Percentiles rank a stretch among this genome's conserved stretches.
Conservation (phyloP, 2,888 invertebrate species). For the Drosophila yooni region DNA sequence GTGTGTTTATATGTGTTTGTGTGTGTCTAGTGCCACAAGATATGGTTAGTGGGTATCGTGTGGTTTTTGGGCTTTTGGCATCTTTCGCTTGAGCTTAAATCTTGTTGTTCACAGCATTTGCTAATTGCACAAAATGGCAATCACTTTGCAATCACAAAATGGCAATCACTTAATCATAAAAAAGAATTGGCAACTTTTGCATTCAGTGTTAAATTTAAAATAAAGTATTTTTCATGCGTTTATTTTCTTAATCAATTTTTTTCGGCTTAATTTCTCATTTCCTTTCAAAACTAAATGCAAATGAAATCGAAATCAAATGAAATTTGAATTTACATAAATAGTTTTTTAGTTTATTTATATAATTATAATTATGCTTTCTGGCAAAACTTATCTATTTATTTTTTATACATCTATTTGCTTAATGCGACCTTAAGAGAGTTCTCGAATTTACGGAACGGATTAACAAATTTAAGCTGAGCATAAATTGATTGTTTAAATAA, state of each 20-base stretch:
- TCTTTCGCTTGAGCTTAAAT: slow-evolving; percentile 10
- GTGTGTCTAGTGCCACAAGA: slow-evolving; percentile 35
- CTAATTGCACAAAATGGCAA: slow-evolving; percentile 16
- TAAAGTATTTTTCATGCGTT: neutral
- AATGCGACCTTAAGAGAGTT: too few species aligned
- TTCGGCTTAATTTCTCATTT: too few species aligned
- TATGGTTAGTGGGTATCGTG: slow-evolving; percentile 26
- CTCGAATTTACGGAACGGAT: too few species aligned
- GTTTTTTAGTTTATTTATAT: too few species aligned
- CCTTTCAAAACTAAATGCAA: too few species aligned
- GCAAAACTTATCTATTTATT: too few species aligned
- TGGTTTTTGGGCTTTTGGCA: neutral
- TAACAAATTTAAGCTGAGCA: too few species aligned
- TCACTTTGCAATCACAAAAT: neutral
- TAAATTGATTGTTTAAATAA: too few species aligned
- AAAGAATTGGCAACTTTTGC: slow-evolving; percentile 2
- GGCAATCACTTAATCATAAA: neutral
- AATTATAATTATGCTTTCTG: too few species aligned
- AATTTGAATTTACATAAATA: too few species aligned
- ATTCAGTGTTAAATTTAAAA: neutral
- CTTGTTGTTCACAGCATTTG: slow-evolving; percentile 15
- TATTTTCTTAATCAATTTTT: neutral
- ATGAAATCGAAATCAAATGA: too few species aligned
- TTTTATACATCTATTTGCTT: too few species aligned
- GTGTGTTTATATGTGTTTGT: neutral